Percentiles rank a stretch among this genome's conserved stretches.
Evolutionary conservation across 2,888 invertebrate species (phyloP).

Genomic region (Apodemia mormo): DNA sequence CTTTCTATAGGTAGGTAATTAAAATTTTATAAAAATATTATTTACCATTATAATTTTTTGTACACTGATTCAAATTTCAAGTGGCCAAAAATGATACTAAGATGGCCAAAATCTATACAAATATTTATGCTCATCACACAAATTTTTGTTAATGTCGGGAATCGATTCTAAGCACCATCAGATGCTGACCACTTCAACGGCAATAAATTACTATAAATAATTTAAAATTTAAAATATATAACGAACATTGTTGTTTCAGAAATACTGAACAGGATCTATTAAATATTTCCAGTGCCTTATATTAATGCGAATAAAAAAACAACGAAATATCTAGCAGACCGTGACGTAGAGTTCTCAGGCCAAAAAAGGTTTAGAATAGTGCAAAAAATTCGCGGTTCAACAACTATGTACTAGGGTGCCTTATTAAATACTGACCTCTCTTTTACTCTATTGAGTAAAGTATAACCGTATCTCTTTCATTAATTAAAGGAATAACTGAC

Average conservation of each 20-base stretch:
- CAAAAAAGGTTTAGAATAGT: constrained; percentile 50
- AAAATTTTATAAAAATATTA: no score
- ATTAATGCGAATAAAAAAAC: constrained; percentile 12
- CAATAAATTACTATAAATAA: no score
- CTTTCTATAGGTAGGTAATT: no score
- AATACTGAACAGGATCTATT: constrained; percentile 10
- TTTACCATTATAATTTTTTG: no score
- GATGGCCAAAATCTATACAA: no score
- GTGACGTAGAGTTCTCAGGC: constrained; percentile 60
- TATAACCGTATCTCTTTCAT: constrained; percentile 47
- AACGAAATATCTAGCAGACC: constrained; percentile 46
- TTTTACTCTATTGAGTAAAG: constrained; percentile 36
- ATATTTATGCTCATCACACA: no score
- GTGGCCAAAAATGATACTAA: no score
- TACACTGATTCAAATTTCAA: no score
- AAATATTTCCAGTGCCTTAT: constrained; percentile 1
- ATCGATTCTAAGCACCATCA: no score
- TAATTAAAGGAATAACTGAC: constrained; percentile 75
- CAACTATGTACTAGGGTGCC: constrained; percentile 59
- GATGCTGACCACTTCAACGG: no score
- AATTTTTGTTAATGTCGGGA: no score
- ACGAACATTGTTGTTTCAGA: not conserved
- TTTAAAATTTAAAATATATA: not conserved
- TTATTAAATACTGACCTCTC: constrained; percentile 58
- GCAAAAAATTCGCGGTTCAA: constrained; percentile 71